Evolutionary conservation across 2,113 vertebrate species (phyloP), one percentile per base, ranked within the genome.

Genomic region (Hypanus sabinus): DNA sequence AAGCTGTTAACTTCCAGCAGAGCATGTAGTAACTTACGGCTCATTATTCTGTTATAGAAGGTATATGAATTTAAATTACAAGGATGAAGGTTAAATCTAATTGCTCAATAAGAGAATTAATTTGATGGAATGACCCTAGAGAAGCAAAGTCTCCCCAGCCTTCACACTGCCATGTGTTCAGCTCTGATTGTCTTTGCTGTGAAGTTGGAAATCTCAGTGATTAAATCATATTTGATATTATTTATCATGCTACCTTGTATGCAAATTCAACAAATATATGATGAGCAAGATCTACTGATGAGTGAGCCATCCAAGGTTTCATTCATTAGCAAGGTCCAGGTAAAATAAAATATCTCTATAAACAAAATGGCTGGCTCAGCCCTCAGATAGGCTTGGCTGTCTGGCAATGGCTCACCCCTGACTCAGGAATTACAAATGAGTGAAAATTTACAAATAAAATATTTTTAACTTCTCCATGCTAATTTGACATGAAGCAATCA

Each of bases 21-120:
- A 30, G 65, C 33, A 33, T n/a, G 33, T 16, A 65, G 30, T 33
- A 90, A 87, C 24, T 87, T 55, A 90, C 33, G 65, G 85, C 55
- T 62, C 83, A 62, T 12, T 60, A 88, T 88, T 88, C 83, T 62
- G 83, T 88, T 88, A 62, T 88, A 88, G 30, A 60, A 30, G 30
- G n/a, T 55, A 60, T 60, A 11, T 60, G 18, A 27, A 88, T 62
- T 88, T 88, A n/a, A 88, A 88, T 88, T 60, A 27, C 83, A 62
- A 88, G 83, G 55, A 55, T 62, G 57, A 16, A 88, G 83, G 55
- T 62, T 76, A 60, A 88, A 62, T 88, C 24, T 60, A 88, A 88
- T 60, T 88, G 60, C 60, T 88, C 57, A 88, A 11, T 62, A 27
- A 57, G 60, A 7, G 27, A 88, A 88, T 88, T 88, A 62, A 60